phyloP scores from a whole-genome alignment of 30 jellyfish, hydroid and myxozoan genomes.

The Haliclystus octoradiatus region DNA sequence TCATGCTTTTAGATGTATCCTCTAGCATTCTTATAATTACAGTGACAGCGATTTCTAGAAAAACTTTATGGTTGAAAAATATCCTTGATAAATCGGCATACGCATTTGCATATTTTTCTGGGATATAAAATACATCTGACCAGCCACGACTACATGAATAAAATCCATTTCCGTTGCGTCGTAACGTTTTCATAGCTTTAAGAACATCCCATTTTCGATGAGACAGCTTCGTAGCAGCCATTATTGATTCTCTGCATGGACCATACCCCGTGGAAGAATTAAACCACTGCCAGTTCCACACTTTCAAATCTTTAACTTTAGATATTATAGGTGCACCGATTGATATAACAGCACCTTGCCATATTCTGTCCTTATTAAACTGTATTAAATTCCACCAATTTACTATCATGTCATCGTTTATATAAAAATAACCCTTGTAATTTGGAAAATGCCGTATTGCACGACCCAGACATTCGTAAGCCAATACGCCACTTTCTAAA shows the following conservation, averaged over 20 bases:
- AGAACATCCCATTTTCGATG: slow-evolving; percentile 19
- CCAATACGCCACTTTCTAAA: slow-evolving; percentile 34
- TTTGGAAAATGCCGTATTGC: slow-evolving; percentile 55
- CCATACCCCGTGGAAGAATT: slow-evolving; percentile 44
- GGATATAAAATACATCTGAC: slow-evolving; percentile 78
- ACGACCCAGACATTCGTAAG: slow-evolving; percentile 51
- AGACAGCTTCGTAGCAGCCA: slow-evolving; percentile 9
- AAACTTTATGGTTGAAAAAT: slow-evolving; percentile 37
- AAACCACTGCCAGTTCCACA: slow-evolving; percentile 50
- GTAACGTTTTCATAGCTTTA: slow-evolving; percentile 6
- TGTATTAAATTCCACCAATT: slow-evolving; percentile 75
- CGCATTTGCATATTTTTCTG: slow-evolving; percentile 45
- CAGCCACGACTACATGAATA: slow-evolving; percentile 72
- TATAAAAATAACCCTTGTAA: slow-evolving; percentile 55
- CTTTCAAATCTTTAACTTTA: slow-evolving; percentile 1
- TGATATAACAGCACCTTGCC: slow-evolving; percentile 68
- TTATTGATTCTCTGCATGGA: slow-evolving; percentile 22
- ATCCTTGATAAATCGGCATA: slow-evolving; percentile 48
- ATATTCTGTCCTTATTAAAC: slow-evolving; percentile 36
- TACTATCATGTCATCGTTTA: slow-evolving; percentile 71
- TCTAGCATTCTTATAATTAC: slow-evolving; percentile 61
- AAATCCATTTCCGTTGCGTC: slow-evolving; percentile 47
- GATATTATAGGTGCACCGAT: slow-evolving; percentile 35
- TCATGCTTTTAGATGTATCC: slow-evolving; percentile 24
- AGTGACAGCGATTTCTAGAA: slow-evolving; percentile 77